Evolutionary conservation across 35 echinoderm and acorn worm genomes (phyloP).

Genomic region (Ptychodera flava): DNA sequence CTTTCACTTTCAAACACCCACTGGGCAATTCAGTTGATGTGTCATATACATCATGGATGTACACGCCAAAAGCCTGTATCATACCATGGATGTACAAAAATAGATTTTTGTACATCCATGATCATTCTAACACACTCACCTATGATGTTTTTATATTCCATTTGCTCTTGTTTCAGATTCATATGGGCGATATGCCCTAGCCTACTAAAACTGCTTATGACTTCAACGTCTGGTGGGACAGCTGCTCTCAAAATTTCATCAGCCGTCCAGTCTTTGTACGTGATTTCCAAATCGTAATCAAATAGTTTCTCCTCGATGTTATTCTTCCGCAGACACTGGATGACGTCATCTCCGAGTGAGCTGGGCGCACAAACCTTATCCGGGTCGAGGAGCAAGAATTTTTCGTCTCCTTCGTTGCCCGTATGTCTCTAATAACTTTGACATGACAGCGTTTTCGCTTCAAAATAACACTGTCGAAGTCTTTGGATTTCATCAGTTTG

Average conservation of each 20-base stretch:
- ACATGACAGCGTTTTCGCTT: slow-evolving; percentile 19
- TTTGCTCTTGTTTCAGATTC: slow-evolving; percentile 64
- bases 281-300: slow-evolving; percentile 53
- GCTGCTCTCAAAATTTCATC: slow-evolving; percentile 63
- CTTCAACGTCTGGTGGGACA: slow-evolving; percentile 46
- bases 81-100: too few relatives aligned
- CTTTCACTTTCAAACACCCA: too few relatives aligned
- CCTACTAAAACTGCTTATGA: slow-evolving; percentile 70
- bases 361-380: slow-evolving; percentile 25
- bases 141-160: slow-evolving; percentile 76
- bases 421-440: slow-evolving; percentile 20
- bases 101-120: too few relatives aligned
- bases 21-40: too few relatives aligned
- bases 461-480: slow-evolving; percentile 19
- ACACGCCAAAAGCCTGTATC: too few relatives aligned
- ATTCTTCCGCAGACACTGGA: slow-evolving; percentile 27
- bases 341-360: slow-evolving; percentile 35
- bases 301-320: slow-evolving; percentile 40
- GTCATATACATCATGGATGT: too few relatives aligned
- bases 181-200: slow-evolving; percentile 91
- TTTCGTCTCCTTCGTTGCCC: slow-evolving; percentile 13
- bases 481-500: slow-evolving; percentile 35
- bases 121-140: too few relatives aligned
- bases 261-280: slow-evolving; percentile 55
- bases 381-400: slow-evolving; percentile 69